Conservation (phyloP, 2,113 vertebrate species). For the Petroica traversi region DNA sequence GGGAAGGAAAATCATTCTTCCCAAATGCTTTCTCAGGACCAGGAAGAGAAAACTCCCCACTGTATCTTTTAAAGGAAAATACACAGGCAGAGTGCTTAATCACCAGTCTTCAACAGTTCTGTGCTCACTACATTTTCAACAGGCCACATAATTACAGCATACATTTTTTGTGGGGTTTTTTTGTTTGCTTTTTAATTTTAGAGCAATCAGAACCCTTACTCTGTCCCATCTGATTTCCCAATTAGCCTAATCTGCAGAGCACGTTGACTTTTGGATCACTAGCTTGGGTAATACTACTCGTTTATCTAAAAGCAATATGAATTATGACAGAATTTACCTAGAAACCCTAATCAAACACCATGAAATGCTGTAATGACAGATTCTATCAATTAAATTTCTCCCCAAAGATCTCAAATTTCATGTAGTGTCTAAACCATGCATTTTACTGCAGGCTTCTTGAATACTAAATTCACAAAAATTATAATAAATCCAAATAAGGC, state of each 20-base stretch:
- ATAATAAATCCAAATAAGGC: neutral
- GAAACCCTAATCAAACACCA: neutral
- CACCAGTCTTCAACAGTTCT: neutral
- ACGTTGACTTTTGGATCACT: neutral
- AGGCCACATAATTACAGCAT: neutral
- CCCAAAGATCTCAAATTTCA: neutral
- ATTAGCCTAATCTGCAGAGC: neutral
- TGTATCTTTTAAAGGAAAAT: neutral
- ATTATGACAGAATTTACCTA: neutral
- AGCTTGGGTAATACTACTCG: neutral
- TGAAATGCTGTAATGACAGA: neutral
- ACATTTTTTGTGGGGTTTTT: neutral
- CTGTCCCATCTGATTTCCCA: neutral
- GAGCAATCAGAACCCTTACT: neutral
- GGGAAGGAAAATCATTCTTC: neutral
- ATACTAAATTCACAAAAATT: neutral
- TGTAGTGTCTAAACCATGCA: neutral
- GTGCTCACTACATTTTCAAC: neutral
- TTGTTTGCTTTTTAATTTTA: neutral
- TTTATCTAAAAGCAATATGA: neutral
- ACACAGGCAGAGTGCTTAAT: neutral
- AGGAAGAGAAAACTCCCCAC: neutral
- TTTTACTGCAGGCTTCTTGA: neutral
- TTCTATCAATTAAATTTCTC: neutral
- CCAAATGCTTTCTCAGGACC: neutral